Base-by-base conservation (phyloP, 2,113 vertebrate species). In the Andinoacara biseriatus region DNA sequence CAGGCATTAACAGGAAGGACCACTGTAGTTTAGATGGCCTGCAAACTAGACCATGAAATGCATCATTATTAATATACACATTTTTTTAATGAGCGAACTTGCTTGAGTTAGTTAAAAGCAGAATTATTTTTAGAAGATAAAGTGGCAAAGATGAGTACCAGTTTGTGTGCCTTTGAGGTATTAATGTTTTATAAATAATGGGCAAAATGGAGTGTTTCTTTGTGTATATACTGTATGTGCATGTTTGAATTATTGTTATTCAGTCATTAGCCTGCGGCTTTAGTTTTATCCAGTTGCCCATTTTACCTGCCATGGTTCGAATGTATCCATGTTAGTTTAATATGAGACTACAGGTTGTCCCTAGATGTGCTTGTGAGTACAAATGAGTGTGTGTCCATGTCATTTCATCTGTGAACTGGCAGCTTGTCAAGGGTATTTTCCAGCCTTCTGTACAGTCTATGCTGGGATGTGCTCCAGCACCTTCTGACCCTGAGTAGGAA, bases 401-500 rank as follows among this genome's bases (percentile, higher is more conserved):
- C 58, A 49, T 74, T 87, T 76, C 52, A 79, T 90, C 82, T 86
- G 80, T 59, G 35, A 74, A 74, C 86, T 91, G 88, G 85, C 88
- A 84, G 74, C 79, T 31, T 61, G 62, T 91, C 93, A 85, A 54
- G 61, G 52, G 84, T 85, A 57, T 89, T 85, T 84, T 87, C 58
- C 54, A 54, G 80, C 79, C 78, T 78, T 76, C 78, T 87, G 62
- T 82, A 26, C 59, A 38, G 35, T 85, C 18, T 82, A 46, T 17
- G 49, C 76, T 84, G 86, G 86, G 85, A 90, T 29, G 7, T 18
- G 60, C 67, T 92, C 78, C 80, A 87, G 78, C 46, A 78, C 56
- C 76, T 52, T 57, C 57, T 78, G 81, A 91, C 83, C 86, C 78
- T 26, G 54, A 87, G 62, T 72, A 22, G 77, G 58, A 84, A 74